Base-by-base conservation (phyloP, 2,113 vertebrate species). In the Sphaerodactylus townsendi region DNA sequence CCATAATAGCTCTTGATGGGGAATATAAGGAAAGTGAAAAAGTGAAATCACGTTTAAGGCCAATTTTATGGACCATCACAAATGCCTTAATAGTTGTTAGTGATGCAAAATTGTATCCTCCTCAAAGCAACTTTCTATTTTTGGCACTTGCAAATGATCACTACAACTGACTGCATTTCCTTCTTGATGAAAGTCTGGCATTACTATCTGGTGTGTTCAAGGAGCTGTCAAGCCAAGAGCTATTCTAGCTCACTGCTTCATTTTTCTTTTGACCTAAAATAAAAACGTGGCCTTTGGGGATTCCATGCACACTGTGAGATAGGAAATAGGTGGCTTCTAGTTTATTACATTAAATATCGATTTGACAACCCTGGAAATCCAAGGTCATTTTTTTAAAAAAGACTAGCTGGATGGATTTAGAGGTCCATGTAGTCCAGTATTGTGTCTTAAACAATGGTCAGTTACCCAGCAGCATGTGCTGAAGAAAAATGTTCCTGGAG, bases 111-210 rank as follows among this genome's bases (percentile, higher is more conserved):
- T n/a, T 48, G 90, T 94, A 85, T 90, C 87, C 86, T 90, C 35
- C 82, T 89, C 88, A 90, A 93, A 95, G 92, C 1, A 2, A 37
- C 80, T 79, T 95, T 94, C 95, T 96, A 92, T 94, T 93, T 95
- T 94, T 92, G 88, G 93, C 69, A 56, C 76, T 88, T 91, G 82
- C 83, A 94, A 91, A 93, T 81, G 85, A 89, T 92, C 77, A 44
- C 86, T 93, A 82, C 92, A 94, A 84, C 75, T 92, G 93, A 89
- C 88, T 90, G 86, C 80, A n/a, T 93, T 91, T 90, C 91, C 77
- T 83, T 64, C 73, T 83, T 85, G 80, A 85, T 81, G 86, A 82
- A 85, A 89, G 69, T 77, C 85, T 91, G 92, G 86, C 87, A 64
- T 85, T 86, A 56, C 91, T 88, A 88, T 93, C 79, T 59, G 69